Evolutionary conservation across 2,113 vertebrate genomes (phyloP).

Genomic region (Otis tarda): DNA sequence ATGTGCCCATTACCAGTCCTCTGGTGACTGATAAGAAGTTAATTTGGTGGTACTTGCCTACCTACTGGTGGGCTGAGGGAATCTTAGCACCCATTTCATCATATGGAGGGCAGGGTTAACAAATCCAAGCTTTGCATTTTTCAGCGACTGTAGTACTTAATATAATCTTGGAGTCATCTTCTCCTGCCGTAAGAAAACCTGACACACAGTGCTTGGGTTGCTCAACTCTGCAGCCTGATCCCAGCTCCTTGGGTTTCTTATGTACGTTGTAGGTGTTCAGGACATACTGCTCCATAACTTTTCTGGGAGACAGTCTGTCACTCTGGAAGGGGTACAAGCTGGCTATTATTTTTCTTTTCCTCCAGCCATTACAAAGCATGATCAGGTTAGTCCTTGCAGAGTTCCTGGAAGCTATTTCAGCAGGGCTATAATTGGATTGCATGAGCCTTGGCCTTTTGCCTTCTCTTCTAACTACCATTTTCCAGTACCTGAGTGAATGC

Average conservation of each 20-base stretch:
- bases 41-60: background rate
- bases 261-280: background rate
- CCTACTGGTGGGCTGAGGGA: background rate
- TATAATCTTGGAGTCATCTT: background rate
- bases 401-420: background rate
- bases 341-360: constrained; percentile 69
- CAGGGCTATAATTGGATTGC: background rate
- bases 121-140: background rate
- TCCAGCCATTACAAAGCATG: constrained; percentile 36
- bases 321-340: constrained; percentile 63
- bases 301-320: constrained; percentile 53
- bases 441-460: background rate
- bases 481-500: background rate
- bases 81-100: background rate
- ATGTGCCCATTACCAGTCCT: background rate
- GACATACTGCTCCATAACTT: constrained; percentile 67
- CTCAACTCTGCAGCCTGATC: background rate
- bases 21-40: background rate
- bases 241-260: background rate
- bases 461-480: background rate
- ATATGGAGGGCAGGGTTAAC: background rate
- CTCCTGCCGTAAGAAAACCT: background rate
- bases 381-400: constrained; percentile 44
- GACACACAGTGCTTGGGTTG: background rate
- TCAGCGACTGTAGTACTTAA: background rate